phyloP scores from a whole-genome alignment of 2,888 invertebrate genomes.

The Pteria penguin region DNA sequence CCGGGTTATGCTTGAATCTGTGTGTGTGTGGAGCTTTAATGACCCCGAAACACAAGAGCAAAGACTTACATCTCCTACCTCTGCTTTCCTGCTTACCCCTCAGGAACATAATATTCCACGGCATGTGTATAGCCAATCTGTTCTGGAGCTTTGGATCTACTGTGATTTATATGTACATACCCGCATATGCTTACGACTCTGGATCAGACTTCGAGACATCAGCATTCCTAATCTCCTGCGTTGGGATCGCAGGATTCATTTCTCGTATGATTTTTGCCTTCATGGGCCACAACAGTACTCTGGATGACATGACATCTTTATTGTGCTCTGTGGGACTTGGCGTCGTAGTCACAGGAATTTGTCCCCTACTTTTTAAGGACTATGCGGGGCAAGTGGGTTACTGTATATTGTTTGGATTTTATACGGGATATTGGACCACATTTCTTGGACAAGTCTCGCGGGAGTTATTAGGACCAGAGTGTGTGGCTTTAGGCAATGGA shows the following conservation, averaged over 20 bases:
- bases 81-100: slow-evolving; percentile 72
- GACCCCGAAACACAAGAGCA: slow-evolving; percentile 61
- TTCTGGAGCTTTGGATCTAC: slow-evolving; percentile 77
- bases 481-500: slow-evolving; percentile 75
- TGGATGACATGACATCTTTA: slow-evolving; percentile 74
- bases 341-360: slow-evolving; percentile 74
- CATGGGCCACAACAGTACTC: slow-evolving; percentile 75
- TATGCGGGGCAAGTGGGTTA: slow-evolving; percentile 77
- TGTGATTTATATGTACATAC: slow-evolving; percentile 75
- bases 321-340: slow-evolving; percentile 74
- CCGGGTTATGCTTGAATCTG: slow-evolving; percentile 70
- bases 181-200: slow-evolving; percentile 70
- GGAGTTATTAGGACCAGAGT: slow-evolving; percentile 74
- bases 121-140: slow-evolving; percentile 74
- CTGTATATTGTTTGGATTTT: slow-evolving; percentile 76
- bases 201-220: slow-evolving; percentile 69
- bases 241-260: slow-evolving; percentile 73
- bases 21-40: slow-evolving; percentile 74
- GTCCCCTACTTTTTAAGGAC: slow-evolving; percentile 73
- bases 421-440: slow-evolving; percentile 78
- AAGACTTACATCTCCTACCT: slow-evolving; percentile 65
- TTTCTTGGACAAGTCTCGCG: slow-evolving; percentile 73
- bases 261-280: slow-evolving; percentile 74
- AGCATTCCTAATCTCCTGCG: slow-evolving; percentile 69
- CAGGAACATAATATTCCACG: slow-evolving; percentile 71